These are phyloP conservation scores for Drosophila nr. fundita DNA, from an alignment of 2,888 invertebrate species.

Conservation along the genomic window DNA sequence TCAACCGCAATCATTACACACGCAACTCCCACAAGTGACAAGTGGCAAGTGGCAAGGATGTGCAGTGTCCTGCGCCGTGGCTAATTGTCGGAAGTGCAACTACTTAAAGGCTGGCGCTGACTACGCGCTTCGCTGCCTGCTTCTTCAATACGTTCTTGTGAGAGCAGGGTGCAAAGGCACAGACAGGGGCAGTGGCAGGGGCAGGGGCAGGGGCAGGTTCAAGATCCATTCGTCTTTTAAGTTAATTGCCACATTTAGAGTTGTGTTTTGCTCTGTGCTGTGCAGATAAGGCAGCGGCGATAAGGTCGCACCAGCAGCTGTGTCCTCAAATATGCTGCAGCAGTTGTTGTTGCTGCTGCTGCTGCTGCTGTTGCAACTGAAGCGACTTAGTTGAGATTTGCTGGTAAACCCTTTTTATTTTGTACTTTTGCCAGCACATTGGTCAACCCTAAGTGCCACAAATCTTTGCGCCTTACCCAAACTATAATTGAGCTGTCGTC, in stretches of 20 bases:
- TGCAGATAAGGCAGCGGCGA: constrained; percentile 34
- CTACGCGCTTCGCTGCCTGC: constrained; percentile 62
- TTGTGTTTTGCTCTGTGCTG: constrained; percentile 4
- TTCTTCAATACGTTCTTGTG: constrained; percentile 8
- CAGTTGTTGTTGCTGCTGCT: background rate
- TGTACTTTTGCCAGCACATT: constrained; percentile 10
- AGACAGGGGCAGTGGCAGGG: background rate
- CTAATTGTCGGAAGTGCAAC: constrained; percentile 73
- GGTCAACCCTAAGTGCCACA: constrained; percentile 41
- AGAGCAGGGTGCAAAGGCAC: background rate
- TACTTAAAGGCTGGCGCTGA: constrained; percentile 59
- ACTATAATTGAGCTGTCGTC: constrained; percentile 59
- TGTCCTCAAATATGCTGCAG: constrained; percentile 9
- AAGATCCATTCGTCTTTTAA: constrained; percentile 33
- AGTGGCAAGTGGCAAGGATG: constrained; percentile 16
- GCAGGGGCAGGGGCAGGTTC: constrained; percentile 10
- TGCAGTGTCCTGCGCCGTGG: constrained; percentile 33
- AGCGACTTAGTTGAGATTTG: constrained; percentile 67
- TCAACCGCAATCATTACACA: constrained; percentile 75
- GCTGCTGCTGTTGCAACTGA: constrained; percentile 12
- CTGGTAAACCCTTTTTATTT: constrained; percentile 32
- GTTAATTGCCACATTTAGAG: constrained; percentile 73
- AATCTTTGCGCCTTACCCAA: constrained; percentile 14
- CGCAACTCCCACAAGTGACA: constrained; percentile 59
- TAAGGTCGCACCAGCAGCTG: constrained; percentile 34